phyloP scores from a whole-genome alignment of 2,113 vertebrate species.

The Elgaria multicarinata region DNA sequence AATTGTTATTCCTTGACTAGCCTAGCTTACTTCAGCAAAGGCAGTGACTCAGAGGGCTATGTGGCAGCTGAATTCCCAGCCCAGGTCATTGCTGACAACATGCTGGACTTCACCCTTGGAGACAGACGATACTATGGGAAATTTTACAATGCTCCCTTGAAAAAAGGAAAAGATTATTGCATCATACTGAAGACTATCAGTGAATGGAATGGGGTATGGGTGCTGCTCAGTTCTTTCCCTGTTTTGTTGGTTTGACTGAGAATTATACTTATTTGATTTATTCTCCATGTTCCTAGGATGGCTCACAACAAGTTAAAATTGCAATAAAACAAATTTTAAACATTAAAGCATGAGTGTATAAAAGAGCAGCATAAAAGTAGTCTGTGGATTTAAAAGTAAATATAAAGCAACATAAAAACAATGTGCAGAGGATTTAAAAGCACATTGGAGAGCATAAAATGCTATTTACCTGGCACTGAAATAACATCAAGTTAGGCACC shows the following conservation, averaged over 20 bases:
- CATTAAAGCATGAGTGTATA: neutral
- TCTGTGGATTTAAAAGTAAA: neutral
- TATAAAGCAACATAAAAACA: neutral
- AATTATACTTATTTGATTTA: neutral
- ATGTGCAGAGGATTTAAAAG: neutral
- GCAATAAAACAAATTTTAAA: neutral
- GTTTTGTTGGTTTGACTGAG: neutral
- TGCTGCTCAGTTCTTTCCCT: slow-evolving; percentile 24
- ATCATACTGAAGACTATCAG: slow-evolving; percentile 87
- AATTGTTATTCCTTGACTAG: slow-evolving; percentile 80
- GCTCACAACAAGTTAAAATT: neutral
- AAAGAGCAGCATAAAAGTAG: neutral
- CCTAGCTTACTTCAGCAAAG: slow-evolving; percentile 72
- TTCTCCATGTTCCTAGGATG: neutral
- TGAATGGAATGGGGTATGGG: slow-evolving; percentile 87
- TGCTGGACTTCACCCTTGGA: slow-evolving; percentile 83
- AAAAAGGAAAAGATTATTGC: slow-evolving; percentile 84
- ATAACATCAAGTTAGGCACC: no score
- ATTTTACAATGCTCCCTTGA: slow-evolving; percentile 90
- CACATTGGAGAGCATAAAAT: neutral
- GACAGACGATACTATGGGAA: slow-evolving; percentile 86
- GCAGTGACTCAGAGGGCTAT: slow-evolving; percentile 73
- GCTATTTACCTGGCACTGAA: neutral
- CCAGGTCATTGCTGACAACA: slow-evolving; percentile 71
- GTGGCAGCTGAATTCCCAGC: slow-evolving; percentile 85